Percentiles rank a stretch among this genome's conserved stretches.
phyloP scores from a whole-genome alignment of 2,888 invertebrate species.

The Lepidochrysops patricia region DNA sequence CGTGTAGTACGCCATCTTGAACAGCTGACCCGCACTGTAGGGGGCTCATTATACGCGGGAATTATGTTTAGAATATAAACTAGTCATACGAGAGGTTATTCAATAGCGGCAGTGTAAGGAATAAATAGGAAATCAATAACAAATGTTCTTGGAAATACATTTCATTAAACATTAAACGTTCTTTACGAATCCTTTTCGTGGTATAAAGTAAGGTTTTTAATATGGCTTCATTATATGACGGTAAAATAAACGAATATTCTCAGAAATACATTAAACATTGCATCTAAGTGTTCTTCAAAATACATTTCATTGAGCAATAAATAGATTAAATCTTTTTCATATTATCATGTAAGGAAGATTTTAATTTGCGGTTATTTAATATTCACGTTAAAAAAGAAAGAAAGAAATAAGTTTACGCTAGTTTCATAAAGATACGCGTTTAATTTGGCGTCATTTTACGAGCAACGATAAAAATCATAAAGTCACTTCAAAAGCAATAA shows the following conservation, averaged over 20 bases:
- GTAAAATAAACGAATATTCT: no score
- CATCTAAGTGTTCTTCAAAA: no score
- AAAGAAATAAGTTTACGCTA: no score
- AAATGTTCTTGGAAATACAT: not conserved
- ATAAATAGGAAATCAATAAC: conserved; percentile 4
- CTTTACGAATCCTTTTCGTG: no score
- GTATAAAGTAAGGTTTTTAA: no score
- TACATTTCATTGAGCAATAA: no score
- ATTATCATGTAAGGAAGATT: no score
- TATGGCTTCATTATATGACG: no score
- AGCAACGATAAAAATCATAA: not conserved
- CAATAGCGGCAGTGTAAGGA: not conserved
- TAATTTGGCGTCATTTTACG: not conserved
- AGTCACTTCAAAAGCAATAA: not conserved
- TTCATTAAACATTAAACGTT: not conserved
- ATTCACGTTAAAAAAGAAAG: not conserved
- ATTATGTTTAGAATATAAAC: conserved; percentile 11
- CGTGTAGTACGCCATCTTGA: conserved; percentile 5
- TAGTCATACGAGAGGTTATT: not conserved
- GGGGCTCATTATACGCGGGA: conserved; percentile 6
- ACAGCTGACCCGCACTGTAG: conserved; percentile 8
- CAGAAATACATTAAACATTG: no score
- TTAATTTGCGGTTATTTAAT: no score
- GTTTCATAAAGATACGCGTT: not conserved
- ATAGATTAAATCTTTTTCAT: no score